Base-by-base conservation (phyloP, 35 echinoderm and acorn worm species). In the Heliocidaris tuberculata region DNA sequence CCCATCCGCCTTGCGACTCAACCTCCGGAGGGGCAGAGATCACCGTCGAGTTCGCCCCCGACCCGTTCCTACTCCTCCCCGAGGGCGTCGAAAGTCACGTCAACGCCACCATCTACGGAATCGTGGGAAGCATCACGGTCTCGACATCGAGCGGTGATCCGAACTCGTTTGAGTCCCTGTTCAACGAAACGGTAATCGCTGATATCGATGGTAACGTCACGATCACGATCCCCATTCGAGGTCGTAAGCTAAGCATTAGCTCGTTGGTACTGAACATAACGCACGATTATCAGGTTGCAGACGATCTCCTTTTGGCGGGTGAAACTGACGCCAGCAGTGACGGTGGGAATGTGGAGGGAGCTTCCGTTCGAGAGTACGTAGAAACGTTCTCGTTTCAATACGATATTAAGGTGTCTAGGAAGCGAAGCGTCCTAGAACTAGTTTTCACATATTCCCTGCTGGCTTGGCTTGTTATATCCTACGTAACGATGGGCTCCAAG, bases 401-500 rank as follows among this genome's bases (percentile, higher is more conserved):
- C 27, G 21, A 15, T 2, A 85, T 95, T 19, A 95, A 95, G 48
- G 86, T 95, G 4, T 90, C 88, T 8, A 85, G 94, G 30, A 88
- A 60, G 50, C 48, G 85, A 21, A 59, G 17, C 85, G 11, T 90
- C 12, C 1, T 95, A 12, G 94, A 95, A 17, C 0, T 24, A 15
- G 86, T 95, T 5, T 97, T 97, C 59, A 97, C 96, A 2, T 97
- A 95, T 59, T 29, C 92, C 31, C 47, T 97, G 4, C 86, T 94
- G 1, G 60, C 65, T 4, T 97, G 96, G 96, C 88, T 97, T 24
- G 93, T 97, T 6, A 93, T 97, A 31, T 97, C 96, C 0, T 97
- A 97, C 88, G 93, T 97, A 15, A 95, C 96, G 11, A 97, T 97
- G 96, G 96, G 96, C 11, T 59, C 95, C 9, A 97, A 97, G 88